Conservation (phyloP, 2,888 invertebrate species). For the Clostera curtula region DNA sequence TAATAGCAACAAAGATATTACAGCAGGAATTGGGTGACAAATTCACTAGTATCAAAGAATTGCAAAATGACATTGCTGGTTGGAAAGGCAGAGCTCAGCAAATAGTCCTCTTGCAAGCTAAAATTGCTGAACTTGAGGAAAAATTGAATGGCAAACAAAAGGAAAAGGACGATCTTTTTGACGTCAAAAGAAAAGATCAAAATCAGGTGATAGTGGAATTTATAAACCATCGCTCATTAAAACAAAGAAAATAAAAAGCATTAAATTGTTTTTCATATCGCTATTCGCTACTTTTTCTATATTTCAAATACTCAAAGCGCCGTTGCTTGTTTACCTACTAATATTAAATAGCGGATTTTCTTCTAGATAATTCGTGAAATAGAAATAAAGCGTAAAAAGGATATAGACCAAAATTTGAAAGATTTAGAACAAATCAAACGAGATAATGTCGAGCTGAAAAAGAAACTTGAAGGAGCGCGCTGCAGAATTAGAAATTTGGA, state of each 20-base stretch:
- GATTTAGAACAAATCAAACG: conserved; percentile 72
- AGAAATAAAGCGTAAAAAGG: conserved; percentile 72
- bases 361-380: conserved; percentile 63
- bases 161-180: conserved; percentile 21
- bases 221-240: too few species aligned
- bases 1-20: conserved; percentile 82
- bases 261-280: too few species aligned
- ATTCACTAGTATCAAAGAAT: conserved; percentile 76
- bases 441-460: conserved; percentile 75
- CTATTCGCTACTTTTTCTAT: conserved; percentile 1
- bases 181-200: conserved; percentile 47
- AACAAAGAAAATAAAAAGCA: too few species aligned
- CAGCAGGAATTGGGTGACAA: conserved; percentile 85
- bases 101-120: conserved; percentile 80
- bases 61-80: conserved; percentile 73
- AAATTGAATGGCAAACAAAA: conserved; percentile 69
- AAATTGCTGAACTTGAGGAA: conserved; percentile 78
- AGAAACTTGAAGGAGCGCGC: conserved; percentile 78
- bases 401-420: conserved; percentile 75
- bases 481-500: conserved; percentile 81
- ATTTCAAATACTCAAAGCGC: too few species aligned
- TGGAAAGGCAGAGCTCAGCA: conserved; percentile 89
- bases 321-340: too few species aligned
- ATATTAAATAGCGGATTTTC: conserved; percentile 2
- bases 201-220: conserved; percentile 46